These are phyloP conservation scores for Dinocampus coccinellae DNA, from an alignment of 2,888 invertebrate genomes.

Conservation along the genomic window DNA sequence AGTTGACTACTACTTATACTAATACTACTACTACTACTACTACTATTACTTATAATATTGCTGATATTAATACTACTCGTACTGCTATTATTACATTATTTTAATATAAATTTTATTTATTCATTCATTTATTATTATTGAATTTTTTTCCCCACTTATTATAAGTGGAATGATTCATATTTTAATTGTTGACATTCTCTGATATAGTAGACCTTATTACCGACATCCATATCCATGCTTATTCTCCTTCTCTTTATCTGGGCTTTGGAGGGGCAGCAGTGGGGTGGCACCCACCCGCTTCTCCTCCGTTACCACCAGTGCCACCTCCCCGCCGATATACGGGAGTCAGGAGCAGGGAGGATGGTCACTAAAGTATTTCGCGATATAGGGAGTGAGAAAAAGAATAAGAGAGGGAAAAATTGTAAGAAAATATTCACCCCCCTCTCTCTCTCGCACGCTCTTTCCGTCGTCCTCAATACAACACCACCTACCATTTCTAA, in stretches of 20 bases:
- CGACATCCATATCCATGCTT: neutral
- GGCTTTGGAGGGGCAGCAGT: neutral
- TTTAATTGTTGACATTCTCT: neutral
- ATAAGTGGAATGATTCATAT: neutral
- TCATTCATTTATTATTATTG: neutral
- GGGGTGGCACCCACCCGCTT: constrained; percentile 21
- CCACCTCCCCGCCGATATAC: constrained; percentile 65
- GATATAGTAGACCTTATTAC: neutral
- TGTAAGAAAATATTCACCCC: constrained; percentile 35
- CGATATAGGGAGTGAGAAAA: constrained; percentile 43
- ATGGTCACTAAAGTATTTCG: constrained; percentile 54
- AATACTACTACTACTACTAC: too few relatives aligned
- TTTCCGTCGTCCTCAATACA: too few relatives aligned
- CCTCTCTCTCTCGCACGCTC: too few relatives aligned
- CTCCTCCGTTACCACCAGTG: constrained; percentile 53
- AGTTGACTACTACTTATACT: neutral
- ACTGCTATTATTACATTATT: too few relatives aligned
- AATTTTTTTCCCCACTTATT: neutral
- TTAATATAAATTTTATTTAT: too few relatives aligned
- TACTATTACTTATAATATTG: too few relatives aligned
- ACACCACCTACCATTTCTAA: constrained; percentile 9
- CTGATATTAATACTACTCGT: too few relatives aligned
- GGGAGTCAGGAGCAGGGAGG: constrained; percentile 23
- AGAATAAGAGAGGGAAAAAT: constrained; percentile 18
- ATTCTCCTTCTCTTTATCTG: constrained; percentile 13